phyloP scores from a whole-genome alignment of 1,140 invertebrate species.

The Andricus grossulariae region DNA sequence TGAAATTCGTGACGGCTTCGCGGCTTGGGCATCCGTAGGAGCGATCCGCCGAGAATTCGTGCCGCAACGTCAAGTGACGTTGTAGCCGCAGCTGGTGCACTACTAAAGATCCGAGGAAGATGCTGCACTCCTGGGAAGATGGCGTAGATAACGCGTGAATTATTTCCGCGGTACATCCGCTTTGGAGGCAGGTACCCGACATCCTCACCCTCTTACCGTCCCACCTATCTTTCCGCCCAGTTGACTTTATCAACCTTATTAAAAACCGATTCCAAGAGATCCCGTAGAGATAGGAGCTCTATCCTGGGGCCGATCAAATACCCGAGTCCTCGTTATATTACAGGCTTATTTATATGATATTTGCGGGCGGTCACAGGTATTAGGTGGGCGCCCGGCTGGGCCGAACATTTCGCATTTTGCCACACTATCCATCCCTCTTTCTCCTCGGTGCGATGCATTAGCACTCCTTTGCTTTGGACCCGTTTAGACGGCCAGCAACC shows the following conservation, averaged over 20 bases:
- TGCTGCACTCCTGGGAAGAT: conserved; percentile 68
- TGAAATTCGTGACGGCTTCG: no score
- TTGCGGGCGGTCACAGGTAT: conserved; percentile 2
- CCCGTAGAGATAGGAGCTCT: conserved; percentile 67
- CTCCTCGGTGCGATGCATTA: neutral
- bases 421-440: neutral
- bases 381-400: neutral
- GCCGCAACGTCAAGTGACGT: neutral
- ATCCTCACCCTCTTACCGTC: conserved; percentile 57
- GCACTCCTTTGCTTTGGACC: neutral
- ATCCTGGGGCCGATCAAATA: conserved; percentile 68
- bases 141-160: conserved; percentile 74
- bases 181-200: conserved; percentile 63
- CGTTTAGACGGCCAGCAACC: conserved; percentile 30
- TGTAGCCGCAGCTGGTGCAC: conserved; percentile 37
- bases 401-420: conserved; percentile 29
- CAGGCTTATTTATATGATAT: conserved; percentile 42
- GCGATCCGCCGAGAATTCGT: neutral
- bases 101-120: conserved; percentile 62
- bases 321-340: conserved; percentile 57
- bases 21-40: no score
- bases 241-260: conserved; percentile 75
- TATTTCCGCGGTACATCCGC: conserved; percentile 72
- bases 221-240: conserved; percentile 57
- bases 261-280: conserved; percentile 73